These are phyloP conservation scores for Acipenser transmontanus DNA, from an alignment of 2,797 vertebrate species.

Conservation along the genomic window DNA sequence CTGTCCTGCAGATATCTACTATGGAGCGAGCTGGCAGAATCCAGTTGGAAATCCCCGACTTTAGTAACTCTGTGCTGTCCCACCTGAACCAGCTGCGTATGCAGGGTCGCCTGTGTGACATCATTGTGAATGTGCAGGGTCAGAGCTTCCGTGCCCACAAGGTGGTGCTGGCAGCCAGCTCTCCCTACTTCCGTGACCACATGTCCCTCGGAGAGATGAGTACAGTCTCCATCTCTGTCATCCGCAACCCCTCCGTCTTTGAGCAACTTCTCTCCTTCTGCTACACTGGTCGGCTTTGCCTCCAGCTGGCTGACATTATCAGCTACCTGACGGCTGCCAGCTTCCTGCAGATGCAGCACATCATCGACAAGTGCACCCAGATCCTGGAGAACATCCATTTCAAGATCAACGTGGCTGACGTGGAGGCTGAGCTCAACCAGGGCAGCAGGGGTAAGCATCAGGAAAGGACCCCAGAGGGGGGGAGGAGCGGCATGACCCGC, in stretches of 20 bases:
- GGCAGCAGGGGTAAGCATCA: slow-evolving; percentile 63
- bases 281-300: slow-evolving; percentile 87
- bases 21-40: slow-evolving; percentile 95
- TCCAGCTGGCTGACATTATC: slow-evolving; percentile 94
- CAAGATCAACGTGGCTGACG: slow-evolving; percentile 84
- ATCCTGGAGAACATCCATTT: slow-evolving; percentile 94
- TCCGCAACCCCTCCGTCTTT: slow-evolving; percentile 90
- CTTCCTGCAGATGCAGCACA: slow-evolving; percentile 97
- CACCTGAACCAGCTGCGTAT: slow-evolving; percentile 94
- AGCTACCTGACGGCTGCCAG: slow-evolving; percentile 94
- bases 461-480: slow-evolving; percentile 61
- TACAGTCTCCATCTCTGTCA: slow-evolving; percentile 90
- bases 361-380: slow-evolving; percentile 95
- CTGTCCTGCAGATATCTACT: slow-evolving; percentile 25
- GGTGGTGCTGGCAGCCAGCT: slow-evolving; percentile 93
- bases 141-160: slow-evolving; percentile 94
- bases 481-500: slow-evolving; percentile 50
- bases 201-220: slow-evolving; percentile 98
- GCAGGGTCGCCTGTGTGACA: slow-evolving; percentile 93
- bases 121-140: slow-evolving; percentile 92
- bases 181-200: slow-evolving; percentile 96
- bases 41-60: slow-evolving; percentile 93
- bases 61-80: slow-evolving; percentile 92
- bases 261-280: slow-evolving; percentile 95
- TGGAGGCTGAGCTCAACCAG: slow-evolving; percentile 72